Conservation (phyloP, 53 echinoderm and acorn worm genomes). For the Patiria pectinifera region DNA sequence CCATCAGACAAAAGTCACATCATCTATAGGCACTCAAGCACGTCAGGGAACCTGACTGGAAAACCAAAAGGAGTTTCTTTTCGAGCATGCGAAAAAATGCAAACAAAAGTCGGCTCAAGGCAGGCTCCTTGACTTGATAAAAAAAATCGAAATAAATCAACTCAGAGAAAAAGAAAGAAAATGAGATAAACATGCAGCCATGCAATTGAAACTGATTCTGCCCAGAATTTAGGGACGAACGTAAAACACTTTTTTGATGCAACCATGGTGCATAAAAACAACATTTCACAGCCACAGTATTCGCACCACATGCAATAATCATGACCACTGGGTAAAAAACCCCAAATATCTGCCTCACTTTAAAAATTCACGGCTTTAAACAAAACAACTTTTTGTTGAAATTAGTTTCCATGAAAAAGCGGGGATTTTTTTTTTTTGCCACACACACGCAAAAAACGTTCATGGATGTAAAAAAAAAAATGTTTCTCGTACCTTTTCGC, state of each 20-base stretch:
- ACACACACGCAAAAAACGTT: neutral
- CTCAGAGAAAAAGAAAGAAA: neutral
- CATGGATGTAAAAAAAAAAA: constrained; percentile 2
- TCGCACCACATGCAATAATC: neutral
- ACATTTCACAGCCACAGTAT: neutral
- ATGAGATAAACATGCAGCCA: neutral
- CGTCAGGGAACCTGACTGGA: neutral
- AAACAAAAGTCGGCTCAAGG: neutral
- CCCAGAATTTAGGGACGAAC: no score
- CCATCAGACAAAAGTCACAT: neutral
- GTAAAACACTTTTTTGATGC: neutral
- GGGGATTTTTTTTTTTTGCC: neutral
- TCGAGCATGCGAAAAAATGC: neutral
- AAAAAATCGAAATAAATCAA: neutral
- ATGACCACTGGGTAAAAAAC: neutral
- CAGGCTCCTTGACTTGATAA: neutral
- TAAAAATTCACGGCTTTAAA: neutral
- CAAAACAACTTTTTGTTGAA: neutral
- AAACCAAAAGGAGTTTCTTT: neutral
- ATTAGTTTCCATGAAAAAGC: neutral
- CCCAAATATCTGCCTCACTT: no score
- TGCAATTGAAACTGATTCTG: neutral
- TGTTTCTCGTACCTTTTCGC: constrained; percentile 62
- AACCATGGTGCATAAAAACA: neutral
- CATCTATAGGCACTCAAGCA: neutral